Evolutionary conservation across 2,888 invertebrate genomes (phyloP).

Genomic region (Pristionchus exspectatus): DNA sequence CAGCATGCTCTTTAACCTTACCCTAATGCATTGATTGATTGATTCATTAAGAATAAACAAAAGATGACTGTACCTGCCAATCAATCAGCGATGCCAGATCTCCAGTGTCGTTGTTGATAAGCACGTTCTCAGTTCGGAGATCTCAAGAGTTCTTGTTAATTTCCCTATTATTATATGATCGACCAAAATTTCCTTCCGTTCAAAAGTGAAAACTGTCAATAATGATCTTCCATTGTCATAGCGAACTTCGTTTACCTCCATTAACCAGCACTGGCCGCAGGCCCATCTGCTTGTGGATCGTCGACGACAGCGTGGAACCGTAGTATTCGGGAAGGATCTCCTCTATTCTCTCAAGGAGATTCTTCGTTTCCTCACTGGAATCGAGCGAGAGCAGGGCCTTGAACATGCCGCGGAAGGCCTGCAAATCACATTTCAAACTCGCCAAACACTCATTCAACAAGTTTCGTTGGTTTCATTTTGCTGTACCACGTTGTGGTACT

Average conservation of each 20-base stretch:
- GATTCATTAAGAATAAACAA: no score
- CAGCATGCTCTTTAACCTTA: no score
- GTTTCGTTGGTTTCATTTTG: no score
- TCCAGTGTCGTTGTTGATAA: not conserved
- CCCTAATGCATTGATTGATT: no score
- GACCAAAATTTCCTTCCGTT: no score
- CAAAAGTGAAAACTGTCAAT: no score
- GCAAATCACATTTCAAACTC: not conserved
- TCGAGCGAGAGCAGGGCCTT: not conserved
- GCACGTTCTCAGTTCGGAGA: conserved; percentile 12
- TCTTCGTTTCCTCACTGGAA: not conserved
- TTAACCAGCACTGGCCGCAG: conserved; percentile 25
- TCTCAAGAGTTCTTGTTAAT: not conserved
- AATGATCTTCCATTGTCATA: no score
- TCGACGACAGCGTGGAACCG: not conserved
- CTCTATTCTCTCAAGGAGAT: not conserved
- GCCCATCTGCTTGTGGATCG: conserved; percentile 8
- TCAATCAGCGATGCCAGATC: not conserved
- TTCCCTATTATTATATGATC: no score
- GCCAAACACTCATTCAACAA: no score
- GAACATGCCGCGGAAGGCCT: conserved; percentile 30
- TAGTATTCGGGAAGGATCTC: conserved; percentile 2
- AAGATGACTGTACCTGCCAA: not conserved
- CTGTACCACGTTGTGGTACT: no score
- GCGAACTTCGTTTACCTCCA: not conserved